A percentile compares a stretch with the other conserved stretches of the same genome.
Conservation (phyloP, 1,140 invertebrate species). For the Polyergus mexicanus region DNA sequence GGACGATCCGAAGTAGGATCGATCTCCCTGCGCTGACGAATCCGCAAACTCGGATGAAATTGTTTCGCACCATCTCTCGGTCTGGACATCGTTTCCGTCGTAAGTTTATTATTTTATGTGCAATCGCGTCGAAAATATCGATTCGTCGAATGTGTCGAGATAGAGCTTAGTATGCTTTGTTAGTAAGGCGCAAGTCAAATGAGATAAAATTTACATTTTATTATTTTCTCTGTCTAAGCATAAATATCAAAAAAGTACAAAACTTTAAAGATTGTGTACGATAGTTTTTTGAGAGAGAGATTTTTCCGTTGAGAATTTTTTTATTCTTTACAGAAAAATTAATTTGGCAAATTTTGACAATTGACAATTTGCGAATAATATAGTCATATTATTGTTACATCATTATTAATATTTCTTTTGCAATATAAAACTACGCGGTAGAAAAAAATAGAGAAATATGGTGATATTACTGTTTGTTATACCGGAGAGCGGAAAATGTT, state of each 20-base stretch:
- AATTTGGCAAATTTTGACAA: no score
- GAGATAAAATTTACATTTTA: background rate
- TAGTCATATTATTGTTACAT: background rate
- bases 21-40: slow-evolving; percentile 16
- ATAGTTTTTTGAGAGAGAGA: no score
- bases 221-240: background rate
- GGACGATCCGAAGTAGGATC: background rate
- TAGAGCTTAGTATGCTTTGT: background rate
- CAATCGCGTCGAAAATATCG: background rate
- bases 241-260: background rate
- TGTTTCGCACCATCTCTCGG: background rate
- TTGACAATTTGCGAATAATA: background rate
- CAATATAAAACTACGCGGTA: background rate
- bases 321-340: no score
- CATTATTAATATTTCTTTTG: slow-evolving; percentile 1
- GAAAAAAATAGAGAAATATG: background rate
- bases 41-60: slow-evolving; percentile 32
- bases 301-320: background rate
- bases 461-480: slow-evolving; percentile 22
- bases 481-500: slow-evolving; percentile 15
- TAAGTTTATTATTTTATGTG: slow-evolving; percentile 30
- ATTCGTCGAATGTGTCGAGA: background rate
- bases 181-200: background rate
- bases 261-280: no score
- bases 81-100: slow-evolving; percentile 7